Percentiles rank a stretch among this genome's conserved stretches.
phyloP scores from a whole-genome alignment of 2,113 vertebrate genomes.

The Aegotheles bennettii region DNA sequence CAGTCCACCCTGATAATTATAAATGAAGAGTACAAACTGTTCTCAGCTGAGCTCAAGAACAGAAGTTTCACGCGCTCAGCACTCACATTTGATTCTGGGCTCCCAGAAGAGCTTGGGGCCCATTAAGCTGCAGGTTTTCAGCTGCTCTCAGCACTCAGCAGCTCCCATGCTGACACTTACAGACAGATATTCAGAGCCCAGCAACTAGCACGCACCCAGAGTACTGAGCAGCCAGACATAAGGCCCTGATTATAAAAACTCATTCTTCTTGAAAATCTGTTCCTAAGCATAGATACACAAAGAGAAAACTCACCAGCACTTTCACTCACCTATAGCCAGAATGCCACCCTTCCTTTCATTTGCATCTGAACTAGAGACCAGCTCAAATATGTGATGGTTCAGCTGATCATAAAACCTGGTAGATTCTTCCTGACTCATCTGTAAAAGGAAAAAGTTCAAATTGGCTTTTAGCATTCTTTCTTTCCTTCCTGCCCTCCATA shows the following conservation, averaged over 20 bases:
- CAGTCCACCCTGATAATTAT: neutral
- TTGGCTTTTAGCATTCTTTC: neutral
- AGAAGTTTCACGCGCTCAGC: neutral
- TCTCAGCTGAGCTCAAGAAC: neutral
- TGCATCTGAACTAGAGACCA: constrained; percentile 98
- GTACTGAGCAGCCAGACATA: neutral
- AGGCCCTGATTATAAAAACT: neutral
- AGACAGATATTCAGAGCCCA: neutral
- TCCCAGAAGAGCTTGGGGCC: neutral
- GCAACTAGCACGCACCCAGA: neutral
- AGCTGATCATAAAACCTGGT: constrained; percentile 97
- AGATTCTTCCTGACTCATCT: constrained; percentile 98
- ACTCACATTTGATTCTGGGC: neutral
- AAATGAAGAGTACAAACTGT: neutral
- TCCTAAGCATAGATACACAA: neutral
- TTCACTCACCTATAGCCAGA: constrained; percentile 89
- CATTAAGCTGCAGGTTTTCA: neutral
- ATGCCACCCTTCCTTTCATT: constrained; percentile 98
- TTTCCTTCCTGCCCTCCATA: neutral
- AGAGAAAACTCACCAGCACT: neutral
- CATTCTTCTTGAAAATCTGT: neutral
- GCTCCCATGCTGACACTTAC: neutral
- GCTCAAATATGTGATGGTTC: constrained; percentile 98
- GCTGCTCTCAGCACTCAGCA: neutral
- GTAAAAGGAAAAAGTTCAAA: neutral